These are phyloP conservation scores for Origma solitaria DNA, from an alignment of 2,113 vertebrate genomes.

Conservation along the genomic window DNA sequence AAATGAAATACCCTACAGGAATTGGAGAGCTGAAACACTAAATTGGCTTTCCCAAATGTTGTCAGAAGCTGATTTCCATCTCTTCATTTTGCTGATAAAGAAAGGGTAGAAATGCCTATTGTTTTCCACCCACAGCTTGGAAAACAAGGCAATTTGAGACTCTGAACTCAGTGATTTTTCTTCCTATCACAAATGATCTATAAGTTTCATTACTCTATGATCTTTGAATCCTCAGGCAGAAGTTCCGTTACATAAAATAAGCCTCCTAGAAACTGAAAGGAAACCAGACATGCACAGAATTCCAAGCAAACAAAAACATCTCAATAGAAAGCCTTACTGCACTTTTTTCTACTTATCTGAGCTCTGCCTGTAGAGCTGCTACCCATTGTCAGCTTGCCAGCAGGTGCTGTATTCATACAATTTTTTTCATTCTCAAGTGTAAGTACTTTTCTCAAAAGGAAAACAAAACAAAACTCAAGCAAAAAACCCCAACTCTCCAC, in stretches of 20 bases:
- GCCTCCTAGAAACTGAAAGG: conserved; percentile 50
- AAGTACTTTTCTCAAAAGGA: background rate
- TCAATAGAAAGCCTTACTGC: background rate
- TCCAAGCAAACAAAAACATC: background rate
- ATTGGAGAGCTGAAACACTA: background rate
- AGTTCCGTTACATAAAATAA: conserved; percentile 50
- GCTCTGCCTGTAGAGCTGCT: background rate
- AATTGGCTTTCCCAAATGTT: conserved; percentile 40
- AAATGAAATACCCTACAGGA: background rate
- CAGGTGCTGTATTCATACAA: background rate
- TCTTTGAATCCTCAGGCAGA: conserved; percentile 71
- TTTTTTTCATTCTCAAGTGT: background rate
- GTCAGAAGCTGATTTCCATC: conserved; percentile 56
- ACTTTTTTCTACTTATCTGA: conserved; percentile 4
- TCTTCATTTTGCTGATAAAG: conserved; percentile 63
- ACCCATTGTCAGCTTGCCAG: background rate
- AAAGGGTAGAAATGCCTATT: conserved; percentile 30
- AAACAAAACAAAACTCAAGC: background rate
- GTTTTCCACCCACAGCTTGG: conserved; percentile 16
- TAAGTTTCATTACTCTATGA: conserved; percentile 77
- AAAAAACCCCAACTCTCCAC: background rate
- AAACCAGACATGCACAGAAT: conserved; percentile 12
- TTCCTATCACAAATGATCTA: conserved; percentile 76
- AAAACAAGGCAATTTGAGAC: conserved; percentile 57
- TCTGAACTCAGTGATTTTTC: conserved; percentile 68